Conservation (phyloP, 2,888 invertebrate genomes). For the Macrophya alboannulata region DNA sequence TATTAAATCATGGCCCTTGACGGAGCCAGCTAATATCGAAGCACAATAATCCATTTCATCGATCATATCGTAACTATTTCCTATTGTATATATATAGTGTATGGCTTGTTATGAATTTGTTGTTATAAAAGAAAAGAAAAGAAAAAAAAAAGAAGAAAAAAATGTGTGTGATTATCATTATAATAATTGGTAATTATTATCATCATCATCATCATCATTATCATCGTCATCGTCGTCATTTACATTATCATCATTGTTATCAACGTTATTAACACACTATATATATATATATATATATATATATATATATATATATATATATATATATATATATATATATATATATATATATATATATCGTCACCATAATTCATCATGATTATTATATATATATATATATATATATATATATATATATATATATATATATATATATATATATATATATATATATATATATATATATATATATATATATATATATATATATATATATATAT, state of each 20-base stretch:
- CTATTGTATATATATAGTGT: conserved; percentile 14
- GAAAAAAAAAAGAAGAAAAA: no score
- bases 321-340: no score
- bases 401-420: no score
- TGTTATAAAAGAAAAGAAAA: background rate
- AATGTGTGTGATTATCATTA: background rate
- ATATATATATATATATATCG: background rate
- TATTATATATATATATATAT: background rate
- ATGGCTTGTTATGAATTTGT: conserved; percentile 7
- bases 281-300: no score
- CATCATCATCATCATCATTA: conserved; percentile 10
- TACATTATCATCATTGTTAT: background rate
- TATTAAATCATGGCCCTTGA: background rate
- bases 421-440: no score
- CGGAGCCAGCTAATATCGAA: conserved; percentile 72
- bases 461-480: no score
- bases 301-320: no score
- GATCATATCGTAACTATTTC: conserved; percentile 47
- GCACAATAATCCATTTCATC: conserved; percentile 69
- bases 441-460: no score
- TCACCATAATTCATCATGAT: conserved; percentile 23
- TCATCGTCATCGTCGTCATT: conserved; percentile 1
- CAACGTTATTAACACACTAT: background rate
- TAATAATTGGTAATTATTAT: background rate
- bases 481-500: no score